Evolutionary conservation across 1,140 invertebrate species (phyloP).

Genomic region (Pseudobourletiella spinata): DNA sequence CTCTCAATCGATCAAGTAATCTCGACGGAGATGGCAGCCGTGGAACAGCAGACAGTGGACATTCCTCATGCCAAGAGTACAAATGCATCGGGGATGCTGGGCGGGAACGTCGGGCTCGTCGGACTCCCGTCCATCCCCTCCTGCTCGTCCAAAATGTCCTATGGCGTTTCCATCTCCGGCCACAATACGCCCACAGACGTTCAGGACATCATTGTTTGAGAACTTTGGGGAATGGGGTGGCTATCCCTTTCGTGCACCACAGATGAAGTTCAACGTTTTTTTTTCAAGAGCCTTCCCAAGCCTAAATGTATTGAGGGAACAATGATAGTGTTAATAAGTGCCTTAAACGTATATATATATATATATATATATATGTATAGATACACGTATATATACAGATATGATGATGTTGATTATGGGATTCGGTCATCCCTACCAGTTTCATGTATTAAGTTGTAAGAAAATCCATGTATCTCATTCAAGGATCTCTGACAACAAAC

Average conservation of each 20-base stretch:
- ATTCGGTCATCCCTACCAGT: no score
- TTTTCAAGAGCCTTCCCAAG: neutral
- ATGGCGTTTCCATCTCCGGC: conserved; percentile 11
- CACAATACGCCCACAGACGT: conserved; percentile 32
- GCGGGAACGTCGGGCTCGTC: neutral
- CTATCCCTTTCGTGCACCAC: neutral
- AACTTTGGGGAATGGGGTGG: neutral
- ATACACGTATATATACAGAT: no score
- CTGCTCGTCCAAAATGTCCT: conserved; percentile 14
- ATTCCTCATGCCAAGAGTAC: conserved; percentile 1
- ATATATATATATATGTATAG: no score
- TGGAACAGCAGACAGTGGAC: conserved; percentile 31
- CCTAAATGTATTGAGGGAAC: no score
- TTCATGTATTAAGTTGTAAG: no score
- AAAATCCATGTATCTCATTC: no score
- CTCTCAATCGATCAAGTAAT: conserved; percentile 32
- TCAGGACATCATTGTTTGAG: conserved; percentile 29
- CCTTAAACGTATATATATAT: no score
- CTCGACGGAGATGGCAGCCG: conserved; percentile 28
- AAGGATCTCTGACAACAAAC: no score
- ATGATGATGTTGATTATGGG: no score
- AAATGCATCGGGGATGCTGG: neutral
- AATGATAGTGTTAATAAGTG: no score
- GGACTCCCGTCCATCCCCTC: neutral
- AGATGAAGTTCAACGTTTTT: neutral